Percentiles rank a stretch among this genome's conserved stretches.
Conservation (phyloP, 2,797 vertebrate genomes). For the Morelia viridis region DNA sequence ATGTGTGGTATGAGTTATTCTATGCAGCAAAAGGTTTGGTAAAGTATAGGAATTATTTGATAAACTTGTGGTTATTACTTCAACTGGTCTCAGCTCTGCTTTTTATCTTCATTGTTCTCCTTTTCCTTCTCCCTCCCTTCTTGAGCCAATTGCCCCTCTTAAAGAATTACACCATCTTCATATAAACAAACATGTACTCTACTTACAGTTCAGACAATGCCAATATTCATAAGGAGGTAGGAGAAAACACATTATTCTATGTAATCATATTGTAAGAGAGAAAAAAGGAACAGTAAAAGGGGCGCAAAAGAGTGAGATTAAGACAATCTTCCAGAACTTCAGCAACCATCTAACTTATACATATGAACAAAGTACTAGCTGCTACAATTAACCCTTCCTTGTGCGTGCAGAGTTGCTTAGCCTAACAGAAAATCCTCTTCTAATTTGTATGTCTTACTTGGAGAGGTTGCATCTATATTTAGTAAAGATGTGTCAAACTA, state of each 20-base stretch:
- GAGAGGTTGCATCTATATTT: conserved; percentile 3
- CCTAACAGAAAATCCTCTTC: not conserved
- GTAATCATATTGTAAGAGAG: not conserved
- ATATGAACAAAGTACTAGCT: not conserved
- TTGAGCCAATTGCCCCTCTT: not conserved
- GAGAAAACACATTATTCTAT: not conserved
- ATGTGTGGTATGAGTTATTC: not conserved
- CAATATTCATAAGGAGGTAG: not conserved
- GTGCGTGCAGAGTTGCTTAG: not conserved
- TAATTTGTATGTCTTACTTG: not conserved
- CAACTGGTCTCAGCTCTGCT: not conserved
- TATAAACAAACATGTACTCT: not conserved
- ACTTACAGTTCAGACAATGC: not conserved
- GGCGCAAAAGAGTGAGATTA: not conserved
- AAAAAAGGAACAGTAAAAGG: not conserved
- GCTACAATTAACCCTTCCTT: not conserved
- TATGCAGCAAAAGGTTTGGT: not conserved
- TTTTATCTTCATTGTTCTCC: not conserved
- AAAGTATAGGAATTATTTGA: not conserved
- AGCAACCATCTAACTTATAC: not conserved
- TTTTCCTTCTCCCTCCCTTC: not conserved
- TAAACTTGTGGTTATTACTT: not conserved
- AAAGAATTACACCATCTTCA: not conserved
- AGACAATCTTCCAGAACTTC: not conserved
- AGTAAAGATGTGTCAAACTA: not conserved